Base-by-base conservation (phyloP, 2,113 vertebrate genomes). In the Megaceryle maxima region DNA sequence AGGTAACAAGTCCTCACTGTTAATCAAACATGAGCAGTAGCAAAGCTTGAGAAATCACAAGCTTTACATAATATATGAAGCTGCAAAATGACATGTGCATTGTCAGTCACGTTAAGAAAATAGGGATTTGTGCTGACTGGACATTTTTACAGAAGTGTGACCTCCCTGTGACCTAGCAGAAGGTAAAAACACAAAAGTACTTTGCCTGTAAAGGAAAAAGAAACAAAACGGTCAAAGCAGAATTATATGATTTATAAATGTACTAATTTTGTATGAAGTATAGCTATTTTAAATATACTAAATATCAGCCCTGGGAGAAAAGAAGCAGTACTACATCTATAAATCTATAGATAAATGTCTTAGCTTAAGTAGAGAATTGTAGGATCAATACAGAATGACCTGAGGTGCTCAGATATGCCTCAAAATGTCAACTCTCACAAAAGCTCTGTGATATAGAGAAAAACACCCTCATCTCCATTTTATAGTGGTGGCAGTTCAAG, bases 11-110 rank as follows among this genome's bases (percentile, higher is more conserved):
- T 74, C 94, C 88, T 95, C 83, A 79, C 56, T 73, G 75, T 95
- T 96, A 90, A 94, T 94, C 93, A 97, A 77, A 79, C 46, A 79
- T 83, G 91, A 90, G 83, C 88, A 92, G 94, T 59, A 77, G 60
- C 87, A 88, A 69, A 86, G 84, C 64, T 91, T 96, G 92, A 96
- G 74, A 95, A 92, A 92, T 80, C 20, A 96, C 79, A 96, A 68
- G 39, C 64, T 97, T 94, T 93, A 95, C 88, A 92, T 90, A 95
- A 91, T 51, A 93, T 33, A 92, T 48, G 66, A 90, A 97, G 89
- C 46, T 76, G 87, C 73, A 89, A 97, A 97, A 89, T 73, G 79
- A 73, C n/a, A 83, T 5, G 16, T n/a, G 43, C 68, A 20, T 79
- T 96, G 90, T 91, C 86, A 96, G 87, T 51, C 15, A 39, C 76